Conservation (phyloP, 2,888 invertebrate species). For the Colletes collaris region DNA sequence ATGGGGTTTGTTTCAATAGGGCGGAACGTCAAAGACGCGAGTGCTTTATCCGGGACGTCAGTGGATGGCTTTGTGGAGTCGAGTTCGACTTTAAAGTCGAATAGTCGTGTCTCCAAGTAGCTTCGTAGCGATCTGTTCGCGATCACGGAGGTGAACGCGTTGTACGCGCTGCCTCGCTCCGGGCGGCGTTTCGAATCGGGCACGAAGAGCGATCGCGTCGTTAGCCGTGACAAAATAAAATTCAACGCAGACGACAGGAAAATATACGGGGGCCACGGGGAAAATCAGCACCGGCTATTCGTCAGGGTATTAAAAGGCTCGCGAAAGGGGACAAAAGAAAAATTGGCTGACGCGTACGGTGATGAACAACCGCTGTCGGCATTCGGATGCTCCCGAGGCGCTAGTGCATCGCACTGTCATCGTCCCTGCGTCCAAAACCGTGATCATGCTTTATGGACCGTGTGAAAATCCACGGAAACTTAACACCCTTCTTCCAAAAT, state of each 20-base stretch:
- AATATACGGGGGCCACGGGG: slow-evolving; percentile 31
- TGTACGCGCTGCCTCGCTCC: background rate
- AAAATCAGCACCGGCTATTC: slow-evolving; percentile 57
- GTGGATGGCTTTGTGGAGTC: too few species aligned
- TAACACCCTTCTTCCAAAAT: too few species aligned
- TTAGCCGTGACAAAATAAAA: slow-evolving; percentile 34
- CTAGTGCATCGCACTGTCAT: slow-evolving; percentile 34
- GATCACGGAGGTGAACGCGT: background rate
- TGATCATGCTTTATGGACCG: background rate
- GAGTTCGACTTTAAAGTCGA: too few species aligned
- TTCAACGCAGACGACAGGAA: slow-evolving; percentile 31
- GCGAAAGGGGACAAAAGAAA: slow-evolving; percentile 60
- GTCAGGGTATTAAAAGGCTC: slow-evolving; percentile 61
- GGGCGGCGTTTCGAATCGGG: background rate
- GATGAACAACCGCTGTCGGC: slow-evolving; percentile 56
- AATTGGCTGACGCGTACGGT: slow-evolving; percentile 48
- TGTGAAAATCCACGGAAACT: too few species aligned
- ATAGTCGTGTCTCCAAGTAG: too few species aligned
- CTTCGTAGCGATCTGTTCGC: background rate
- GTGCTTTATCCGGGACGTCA: too few species aligned
- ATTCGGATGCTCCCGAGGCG: slow-evolving; percentile 36
- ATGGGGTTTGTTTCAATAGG: too few species aligned
- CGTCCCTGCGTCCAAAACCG: slow-evolving; percentile 7
- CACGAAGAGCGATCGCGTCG: slow-evolving; percentile 22
- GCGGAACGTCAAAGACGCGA: too few species aligned